Evolutionary conservation across 1,140 invertebrate species (phyloP), one percentile per base, ranked within the genome.

Genomic region (Drosophila auraria): DNA sequence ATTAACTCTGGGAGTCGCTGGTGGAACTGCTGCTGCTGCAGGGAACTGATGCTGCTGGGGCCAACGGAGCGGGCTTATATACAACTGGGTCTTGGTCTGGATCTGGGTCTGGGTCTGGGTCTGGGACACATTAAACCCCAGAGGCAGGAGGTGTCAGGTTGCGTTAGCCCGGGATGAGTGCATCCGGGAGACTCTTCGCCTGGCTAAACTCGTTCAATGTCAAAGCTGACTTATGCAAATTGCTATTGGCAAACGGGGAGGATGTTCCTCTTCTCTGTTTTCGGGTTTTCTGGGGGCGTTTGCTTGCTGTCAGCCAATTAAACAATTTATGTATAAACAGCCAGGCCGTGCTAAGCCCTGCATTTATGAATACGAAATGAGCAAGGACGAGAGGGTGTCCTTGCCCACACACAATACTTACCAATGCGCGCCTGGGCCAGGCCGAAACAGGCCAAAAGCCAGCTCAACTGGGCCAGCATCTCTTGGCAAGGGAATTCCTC

Each of bases 351-450:
- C 74, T 68, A 79, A 81, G 82, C 78, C 75, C 78, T 76, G 75
- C 82, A 91, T 91, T 86, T 89, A 91, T 90, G 86, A 90, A 91
- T 91, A 87, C 54, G 68, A 91, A 91, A 91, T 87, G 68, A 91
- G 78, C 54, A 57, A 57, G 54, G 54, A 57, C 54, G 54, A 57
- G 33, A 1, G n/a, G 25, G 50, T 0, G 54, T 80, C 72, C 61
- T 56, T 74, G 11, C 45, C 40, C 23, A 14, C 7, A 50, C 11
- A 15, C 12, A 58, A 25, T 84, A 91, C 89, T 91, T 87, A 91
- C 89, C 89, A 42, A 90, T 92, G 49, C 89, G 90, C 56, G 89
- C 90, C 64, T 81, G 75, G 64, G 82, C 90, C 57, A 78, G 42
- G 54, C 70, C 47, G 15, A 78, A 60, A 51, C 66, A 72, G 65